Evolutionary conservation across 2,113 vertebrate species (phyloP).

Genomic region (Forbesichthys agassizii): DNA sequence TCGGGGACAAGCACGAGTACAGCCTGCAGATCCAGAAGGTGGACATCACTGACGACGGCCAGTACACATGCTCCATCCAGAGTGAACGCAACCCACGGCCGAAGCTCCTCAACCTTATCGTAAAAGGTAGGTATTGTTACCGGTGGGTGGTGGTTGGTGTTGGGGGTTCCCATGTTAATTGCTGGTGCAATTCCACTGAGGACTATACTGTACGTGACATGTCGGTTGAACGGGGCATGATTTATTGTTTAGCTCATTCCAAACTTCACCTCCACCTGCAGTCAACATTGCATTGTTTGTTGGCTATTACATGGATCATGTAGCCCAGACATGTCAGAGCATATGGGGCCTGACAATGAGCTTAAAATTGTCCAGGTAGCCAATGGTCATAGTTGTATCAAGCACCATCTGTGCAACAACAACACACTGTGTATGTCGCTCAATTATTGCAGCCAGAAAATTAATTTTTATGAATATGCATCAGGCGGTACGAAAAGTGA

Average conservation of each 20-base stretch:
- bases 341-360: slow-evolving; percentile 6
- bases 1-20: slow-evolving; percentile 88
- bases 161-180: neutral
- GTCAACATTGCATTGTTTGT: neutral
- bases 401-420: slow-evolving; percentile 36
- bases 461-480: neutral
- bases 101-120: slow-evolving; percentile 92
- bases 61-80: slow-evolving; percentile 95
- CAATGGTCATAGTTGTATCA: slow-evolving; percentile 32
- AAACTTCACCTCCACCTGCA: neutral
- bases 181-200: too few species aligned
- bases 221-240: neutral
- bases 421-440: neutral
- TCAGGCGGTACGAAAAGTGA: neutral
- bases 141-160: neutral
- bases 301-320: slow-evolving; percentile 8
- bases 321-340: slow-evolving; percentile 4
- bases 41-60: slow-evolving; percentile 93
- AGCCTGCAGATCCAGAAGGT: slow-evolving; percentile 98
- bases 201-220: neutral
- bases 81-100: slow-evolving; percentile 90
- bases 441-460: neutral
- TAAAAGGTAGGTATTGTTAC: slow-evolving; percentile 83
- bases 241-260: neutral
- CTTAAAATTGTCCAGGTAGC: slow-evolving; percentile 9